These are phyloP conservation scores for Disparrhopalites patrizii DNA, from an alignment of 2,888 invertebrate genomes.

Conservation along the genomic window DNA sequence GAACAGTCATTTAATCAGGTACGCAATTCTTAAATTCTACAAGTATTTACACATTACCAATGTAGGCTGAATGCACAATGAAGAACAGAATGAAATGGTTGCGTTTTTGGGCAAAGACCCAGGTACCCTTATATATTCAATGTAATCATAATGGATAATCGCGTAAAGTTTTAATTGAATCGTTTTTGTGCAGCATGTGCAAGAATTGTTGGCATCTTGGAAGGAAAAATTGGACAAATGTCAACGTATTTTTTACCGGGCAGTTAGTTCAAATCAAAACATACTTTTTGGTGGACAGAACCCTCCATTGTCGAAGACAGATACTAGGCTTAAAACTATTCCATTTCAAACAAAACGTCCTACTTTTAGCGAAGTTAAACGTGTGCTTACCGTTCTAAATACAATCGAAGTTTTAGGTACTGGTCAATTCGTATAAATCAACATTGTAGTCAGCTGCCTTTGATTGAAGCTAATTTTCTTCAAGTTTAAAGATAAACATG, in stretches of 20 bases:
- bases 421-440: neutral
- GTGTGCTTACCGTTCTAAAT: slow-evolving; percentile 65
- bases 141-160: too few species aligned
- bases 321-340: slow-evolving; percentile 63
- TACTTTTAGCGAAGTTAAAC: slow-evolving; percentile 71
- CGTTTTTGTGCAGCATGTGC: slow-evolving; percentile 67
- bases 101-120: too few species aligned
- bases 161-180: too few species aligned
- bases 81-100: too few species aligned
- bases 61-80: too few species aligned
- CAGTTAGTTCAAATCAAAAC: slow-evolving; percentile 69
- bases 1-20: slow-evolving; percentile 71
- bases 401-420: slow-evolving; percentile 65
- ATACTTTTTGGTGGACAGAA: slow-evolving; percentile 70
- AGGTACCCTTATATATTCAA: neutral
- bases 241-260: slow-evolving; percentile 70
- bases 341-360: slow-evolving; percentile 80
- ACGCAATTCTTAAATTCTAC: slow-evolving; percentile 31
- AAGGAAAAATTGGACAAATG: slow-evolving; percentile 62
- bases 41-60: too few species aligned
- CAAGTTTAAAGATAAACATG: neutral
- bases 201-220: slow-evolving; percentile 68
- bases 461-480: too few species aligned
- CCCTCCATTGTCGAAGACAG: slow-evolving; percentile 63
- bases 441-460: too few species aligned